These are phyloP conservation scores for Oncorhynchus keta DNA, from an alignment of 2,113 vertebrate genomes.

Conservation along the genomic window DNA sequence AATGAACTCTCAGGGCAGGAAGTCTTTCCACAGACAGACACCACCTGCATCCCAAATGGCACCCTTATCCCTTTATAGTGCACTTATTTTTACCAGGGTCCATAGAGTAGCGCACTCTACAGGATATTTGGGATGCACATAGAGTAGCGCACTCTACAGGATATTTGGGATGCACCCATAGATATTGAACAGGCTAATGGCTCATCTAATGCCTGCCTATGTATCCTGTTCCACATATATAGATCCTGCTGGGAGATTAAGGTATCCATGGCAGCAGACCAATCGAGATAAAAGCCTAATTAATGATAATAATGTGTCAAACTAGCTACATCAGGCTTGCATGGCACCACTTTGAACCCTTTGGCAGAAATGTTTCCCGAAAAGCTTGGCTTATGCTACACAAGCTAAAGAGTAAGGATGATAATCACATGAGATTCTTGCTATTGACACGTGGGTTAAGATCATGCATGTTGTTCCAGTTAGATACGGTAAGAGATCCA, in stretches of 20 bases:
- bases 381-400: background rate
- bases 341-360: background rate
- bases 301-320: background rate
- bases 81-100: too few relatives aligned
- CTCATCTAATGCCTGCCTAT: constrained; percentile 2
- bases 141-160: too few relatives aligned
- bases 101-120: too few relatives aligned
- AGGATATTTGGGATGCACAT: background rate
- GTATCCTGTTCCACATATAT: constrained; percentile 11
- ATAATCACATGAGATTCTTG: background rate
- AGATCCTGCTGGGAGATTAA: background rate
- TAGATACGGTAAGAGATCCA: background rate
- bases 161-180: background rate
- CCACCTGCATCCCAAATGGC: background rate
- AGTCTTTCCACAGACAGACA: background rate
- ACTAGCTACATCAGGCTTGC: background rate
- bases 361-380: background rate
- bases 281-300: background rate
- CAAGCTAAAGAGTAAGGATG: background rate
- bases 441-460: background rate
- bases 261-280: background rate
- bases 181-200: background rate
- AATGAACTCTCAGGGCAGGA: background rate
- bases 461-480: background rate
- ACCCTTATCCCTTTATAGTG: too few relatives aligned